Evolutionary conservation across 2,888 invertebrate genomes (phyloP), one percentile per base, ranked within the genome.

Genomic region (Lamellibrachia columna): DNA sequence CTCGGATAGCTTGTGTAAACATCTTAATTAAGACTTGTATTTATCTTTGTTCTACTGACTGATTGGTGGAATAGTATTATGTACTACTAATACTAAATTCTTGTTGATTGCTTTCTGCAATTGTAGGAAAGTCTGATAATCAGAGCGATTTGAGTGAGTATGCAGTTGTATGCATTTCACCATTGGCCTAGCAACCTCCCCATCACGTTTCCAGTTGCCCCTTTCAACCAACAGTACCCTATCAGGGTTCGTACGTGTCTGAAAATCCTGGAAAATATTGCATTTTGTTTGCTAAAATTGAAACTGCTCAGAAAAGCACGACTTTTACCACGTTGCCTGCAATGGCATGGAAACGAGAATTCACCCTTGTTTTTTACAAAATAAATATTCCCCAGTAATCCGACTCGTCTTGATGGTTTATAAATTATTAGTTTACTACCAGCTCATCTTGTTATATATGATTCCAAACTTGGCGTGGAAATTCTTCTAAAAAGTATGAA

Each of bases 131-230:
- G 75, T 75, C 75, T 75, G 75, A 75, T 75, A 75, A 22, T 75
- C 75, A 75, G 75, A 75, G 75, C 75, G 75, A 75, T 75, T 75
- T 75, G 75, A 75, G 75, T 75, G 75, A 75, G 75, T 75, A 75
- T 75, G 75, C 75, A 75, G 75, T 3, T 22, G 75, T 75, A 75
- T 75, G 75, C 75, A 75, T 75, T 75, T 75, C 75, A 75, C 75
- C 75, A n/a, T 75, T 75, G 75, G 75, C 75, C 75, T 75, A 75
- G 75, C 75, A 75, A 75, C 75, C 75, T 75, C 6, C 75, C 22
- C 22, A 2, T 22, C 75, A 75, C 75, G 1, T 15, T 6, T 22
- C 75, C 75, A 75, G 22, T 22, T 75, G 75, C 75, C 75, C 75
- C 22, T 75, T 75, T 75, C n/a, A 75, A 75, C 75, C 75, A 75